Base-by-base conservation (phyloP, 2,113 vertebrate genomes). In the Neopipo cinnamomea region DNA sequence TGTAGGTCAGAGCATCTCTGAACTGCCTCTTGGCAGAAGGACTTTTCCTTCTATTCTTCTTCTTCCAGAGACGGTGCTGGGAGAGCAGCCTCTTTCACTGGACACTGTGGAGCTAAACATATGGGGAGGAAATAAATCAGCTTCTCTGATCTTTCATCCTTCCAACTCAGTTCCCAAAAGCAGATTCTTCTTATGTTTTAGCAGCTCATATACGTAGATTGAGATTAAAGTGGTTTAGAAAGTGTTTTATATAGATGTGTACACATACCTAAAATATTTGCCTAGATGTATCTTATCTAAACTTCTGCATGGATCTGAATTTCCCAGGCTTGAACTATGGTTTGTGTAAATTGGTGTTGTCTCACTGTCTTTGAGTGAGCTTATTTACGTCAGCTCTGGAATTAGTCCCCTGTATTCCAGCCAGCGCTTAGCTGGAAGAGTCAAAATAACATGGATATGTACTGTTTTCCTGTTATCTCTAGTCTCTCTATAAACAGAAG, bases 281-380 rank as follows among this genome's bases (percentile, higher is more conserved):
- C 76, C 70, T 91, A 71, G 86, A 84, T 96, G 88, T 93, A 89
- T 95, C 92, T 96, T 96, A 96, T 97, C 93, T 96, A 81, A 95
- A 86, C 91, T 85, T 81, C 80, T 93, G 47, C 41, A 14, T 1
- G 11, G 50, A 85, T 93, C 85, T 88, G 76, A 80, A 67, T 94
- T 96, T 97, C 96, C 96, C 96, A 96, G 93, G 90, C 93, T 84
- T 27, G 55, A 86, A 15, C 72, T 63, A 71, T 5, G 31, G 44
- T 78, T 94, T 93, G 91, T 94, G 95, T 84, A 95, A 93, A 93
- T 93, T 53, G 65, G 20, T 82, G 83, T 88, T 94, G 93, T 68
- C 49, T 92, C 85, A 72, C 68, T 96, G 91, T 71, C 93, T 93
- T 96, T 96, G 85, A 92, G 65, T 76, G 78, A 93, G 76, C 61